A percentile compares a stretch with the other conserved stretches of the same genome.
Evolutionary conservation across 2,888 invertebrate species (phyloP).

Genomic region (Aphidius colemani): DNA sequence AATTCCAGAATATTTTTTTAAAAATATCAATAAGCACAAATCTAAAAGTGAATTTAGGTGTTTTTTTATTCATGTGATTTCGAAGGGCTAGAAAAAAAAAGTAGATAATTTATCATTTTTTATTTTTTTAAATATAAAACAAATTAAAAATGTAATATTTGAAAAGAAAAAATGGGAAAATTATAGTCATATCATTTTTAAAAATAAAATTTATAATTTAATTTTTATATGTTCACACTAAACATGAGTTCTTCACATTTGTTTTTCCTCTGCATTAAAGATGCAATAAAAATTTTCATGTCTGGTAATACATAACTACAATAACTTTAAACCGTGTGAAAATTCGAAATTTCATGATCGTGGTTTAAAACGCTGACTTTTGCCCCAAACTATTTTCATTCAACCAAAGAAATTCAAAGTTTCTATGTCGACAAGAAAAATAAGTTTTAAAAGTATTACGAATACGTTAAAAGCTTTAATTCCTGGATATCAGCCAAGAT

Average conservation of each 20-base stretch:
- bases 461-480: conserved; percentile 12
- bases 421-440: no score
- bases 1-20: no score
- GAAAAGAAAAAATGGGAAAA: no score
- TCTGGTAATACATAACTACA: conserved; percentile 13
- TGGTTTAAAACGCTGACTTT: conserved; percentile 4
- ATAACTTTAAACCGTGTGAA: conserved; percentile 20
- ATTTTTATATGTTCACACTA: no score
- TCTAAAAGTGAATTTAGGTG: no score
- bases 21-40: no score
- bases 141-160: background rate
- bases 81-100: no score
- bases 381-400: conserved; percentile 13
- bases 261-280: background rate
- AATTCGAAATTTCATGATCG: conserved; percentile 14
- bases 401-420: conserved; percentile 14
- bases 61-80: no score
- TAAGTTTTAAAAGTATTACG: conserved; percentile 1
- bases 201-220: background rate
- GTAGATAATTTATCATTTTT: background rate
- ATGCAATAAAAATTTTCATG: conserved; percentile 14
- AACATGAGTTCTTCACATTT: background rate
- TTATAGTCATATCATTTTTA: no score
- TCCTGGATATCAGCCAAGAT: conserved; percentile 26
- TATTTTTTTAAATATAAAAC: background rate